Base-by-base conservation (phyloP, 2,797 vertebrate species). In the Bovichtus variegatus region DNA sequence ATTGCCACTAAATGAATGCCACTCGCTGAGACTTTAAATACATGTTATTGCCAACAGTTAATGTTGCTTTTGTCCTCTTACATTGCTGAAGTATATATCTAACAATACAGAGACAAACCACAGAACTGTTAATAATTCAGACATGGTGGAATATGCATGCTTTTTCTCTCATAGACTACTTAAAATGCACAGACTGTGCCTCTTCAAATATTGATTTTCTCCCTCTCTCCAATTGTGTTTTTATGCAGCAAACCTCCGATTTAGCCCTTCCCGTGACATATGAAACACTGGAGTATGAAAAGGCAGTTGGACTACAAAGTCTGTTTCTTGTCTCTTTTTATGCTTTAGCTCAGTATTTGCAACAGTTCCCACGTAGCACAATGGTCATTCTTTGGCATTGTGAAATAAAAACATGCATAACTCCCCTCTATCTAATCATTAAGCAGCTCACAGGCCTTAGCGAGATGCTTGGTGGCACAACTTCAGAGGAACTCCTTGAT, bases 121-220 rank as follows among this genome's bases (percentile, higher is more conserved):
- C 55, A 77, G 63, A 87, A 72, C 38, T 81, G 93, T 97, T 93
- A 97, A 97, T 97, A 95, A 97, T 95, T 95, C 86, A 94, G 80
- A 69, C 43, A 51, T 55, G n/a, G 83, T 86, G 51, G 82, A 93
- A 92, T 87, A 92, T 94, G 95, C 81, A 91, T 49, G 78, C 84
- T 82, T 79, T 94, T 91, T 92, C 91, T 85, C 71, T 78, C 61
- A 58, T 85, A 92, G 94, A 94, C 93, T 96, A 82, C 87, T 96
- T 96, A 95, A 96, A 93, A 97, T 96, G 95, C 96, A 95, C 91
- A 93, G 95, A 94, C 93, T 81, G 89, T 94, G 91, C 78, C 93
- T 95, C 92, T 94, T 97, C 95, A 97, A 97, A 97, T 97, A 97
- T 97, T 95, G 96, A 97, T 97, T 96, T 94, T 93, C 84, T 87